Evolutionary conservation across 2,888 invertebrate species (phyloP), one percentile per base, ranked within the genome.

Genomic region (Drosophila anceps): DNA sequence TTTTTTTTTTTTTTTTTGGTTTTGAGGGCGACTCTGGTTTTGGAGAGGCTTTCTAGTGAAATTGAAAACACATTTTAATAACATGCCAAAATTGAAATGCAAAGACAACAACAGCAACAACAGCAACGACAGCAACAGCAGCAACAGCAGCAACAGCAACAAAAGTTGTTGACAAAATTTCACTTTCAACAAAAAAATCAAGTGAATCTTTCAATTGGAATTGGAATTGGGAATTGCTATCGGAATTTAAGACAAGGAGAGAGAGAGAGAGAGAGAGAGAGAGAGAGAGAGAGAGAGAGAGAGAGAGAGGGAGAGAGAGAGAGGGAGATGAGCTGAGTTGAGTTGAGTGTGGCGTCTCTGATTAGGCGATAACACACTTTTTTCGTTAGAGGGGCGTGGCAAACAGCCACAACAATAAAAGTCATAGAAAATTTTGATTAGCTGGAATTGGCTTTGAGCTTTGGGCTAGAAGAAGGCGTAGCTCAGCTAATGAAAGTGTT

Each of bases 61-160:
- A 86, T 90, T 86, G 86, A 86, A 86, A 86, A 90, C 90, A 68
- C 67, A 84, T 82, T 33, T 89, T 87, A 84, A 76, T 73, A 88
- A 71, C 69, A 80, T 41, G 51, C 63, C 61, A 81, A 74, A 63
- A 53, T 58, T 62, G 57, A 81, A 80, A 69, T 64, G 68, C 69
- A 57, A 78, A 69, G 48, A 46, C 60, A 74, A 67, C 46, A 70
- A 33, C 29, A 57, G 18, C 29, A 59, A n/a, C 24, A 60, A 20
- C 20, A 61, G 41, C 7, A n/a, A n/a, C n/a, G n/a, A n/a, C n/a
- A n/a, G n/a, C n/a, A n/a, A n/a, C n/a, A n/a, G 18, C 29, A 59
- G 15, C 24, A 60, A 20, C 20, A 29, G 18, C 29, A 58, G 44
- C 44, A 65, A 48, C 41, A 57, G 48, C 58, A 51, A 15, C 20